Base-by-base conservation (phyloP, 2,113 vertebrate species). In the Condylura cristata region DNA sequence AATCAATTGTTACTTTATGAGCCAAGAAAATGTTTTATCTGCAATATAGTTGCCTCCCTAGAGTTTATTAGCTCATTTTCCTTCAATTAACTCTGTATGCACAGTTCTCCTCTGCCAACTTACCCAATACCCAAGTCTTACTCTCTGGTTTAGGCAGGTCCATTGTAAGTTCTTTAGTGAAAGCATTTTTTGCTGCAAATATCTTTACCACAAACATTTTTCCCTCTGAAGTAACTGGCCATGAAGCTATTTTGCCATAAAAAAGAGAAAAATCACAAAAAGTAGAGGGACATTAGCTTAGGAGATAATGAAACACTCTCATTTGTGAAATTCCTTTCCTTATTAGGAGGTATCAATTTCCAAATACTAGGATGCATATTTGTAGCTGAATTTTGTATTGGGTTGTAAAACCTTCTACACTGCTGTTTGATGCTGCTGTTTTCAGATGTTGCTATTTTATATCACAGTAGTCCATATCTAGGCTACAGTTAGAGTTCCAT, bases 1-100 rank as follows among this genome's bases (percentile, higher is more conserved):
- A 95, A 95, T 94, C 81, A 95, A 95, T 92, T 87, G 53, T 91
- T 90, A 65, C 8, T 93, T 91, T 68, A 71, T 63, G 87, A 86
- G 90, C 94, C 96, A 97, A 96, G 65, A 91, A 88, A 93, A 92
- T 93, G 68, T 96, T 97, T 95, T 90, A 93, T 92, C 87, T 96
- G 87, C 34, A 95, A 89, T 87, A 82, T 85, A 66, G 51, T 95
- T 96, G 30, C 86, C 92, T 97, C 96, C 96, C 88, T 95, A 58
- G 92, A 95, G 90, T 51, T 90, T 26, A 85, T 97, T 96, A 97
- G 90, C 81, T 97, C 94, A 96, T 95, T 93, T 96, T 90, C 68
- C 37, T 96, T 85, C 48, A 74, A 10, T 82, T 94, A 95, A 96
- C 81, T 93, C 86, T 83, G 13, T 72, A 9, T 70, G 17, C 12